These are phyloP conservation scores for Gadopsis bispinosus DNA, from an alignment of 2,797 vertebrate genomes.

Conservation along the genomic window DNA sequence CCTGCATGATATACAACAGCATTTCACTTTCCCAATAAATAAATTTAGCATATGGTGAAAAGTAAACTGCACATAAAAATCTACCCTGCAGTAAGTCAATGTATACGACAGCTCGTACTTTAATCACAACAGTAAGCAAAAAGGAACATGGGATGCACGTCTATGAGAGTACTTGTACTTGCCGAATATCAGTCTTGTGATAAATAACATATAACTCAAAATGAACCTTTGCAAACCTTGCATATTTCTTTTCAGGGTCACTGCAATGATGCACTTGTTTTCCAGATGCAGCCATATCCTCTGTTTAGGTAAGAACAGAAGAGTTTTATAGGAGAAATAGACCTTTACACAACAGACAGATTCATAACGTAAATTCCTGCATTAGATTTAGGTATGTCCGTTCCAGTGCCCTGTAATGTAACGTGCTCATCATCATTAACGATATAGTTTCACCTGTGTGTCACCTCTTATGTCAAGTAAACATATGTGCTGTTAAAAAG, in stretches of 20 bases:
- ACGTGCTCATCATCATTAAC: neutral
- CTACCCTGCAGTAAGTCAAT: neutral
- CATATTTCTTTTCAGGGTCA: conserved; percentile 78
- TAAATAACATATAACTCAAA: neutral
- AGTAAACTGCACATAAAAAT: neutral
- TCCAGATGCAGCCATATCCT: conserved; percentile 93
- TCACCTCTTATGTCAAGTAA: neutral
- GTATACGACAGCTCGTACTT: neutral
- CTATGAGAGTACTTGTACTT: neutral
- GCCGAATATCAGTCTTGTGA: neutral
- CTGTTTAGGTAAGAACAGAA: conserved; percentile 88
- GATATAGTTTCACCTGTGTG: neutral
- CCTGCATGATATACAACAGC: neutral
- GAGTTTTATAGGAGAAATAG: neutral
- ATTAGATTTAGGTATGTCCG: neutral
- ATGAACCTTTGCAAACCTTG: neutral
- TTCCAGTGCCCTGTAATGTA: neutral
- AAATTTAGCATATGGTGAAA: neutral
- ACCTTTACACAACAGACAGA: neutral
- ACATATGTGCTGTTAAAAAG: conserved; percentile 9
- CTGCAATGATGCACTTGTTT: conserved; percentile 94
- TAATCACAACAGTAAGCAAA: neutral
- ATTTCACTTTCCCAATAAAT: neutral
- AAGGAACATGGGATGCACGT: neutral
- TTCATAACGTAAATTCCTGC: neutral